These are phyloP conservation scores for Morpho deidamia DNA, from an alignment of 2,888 invertebrate species.

Conservation along the genomic window DNA sequence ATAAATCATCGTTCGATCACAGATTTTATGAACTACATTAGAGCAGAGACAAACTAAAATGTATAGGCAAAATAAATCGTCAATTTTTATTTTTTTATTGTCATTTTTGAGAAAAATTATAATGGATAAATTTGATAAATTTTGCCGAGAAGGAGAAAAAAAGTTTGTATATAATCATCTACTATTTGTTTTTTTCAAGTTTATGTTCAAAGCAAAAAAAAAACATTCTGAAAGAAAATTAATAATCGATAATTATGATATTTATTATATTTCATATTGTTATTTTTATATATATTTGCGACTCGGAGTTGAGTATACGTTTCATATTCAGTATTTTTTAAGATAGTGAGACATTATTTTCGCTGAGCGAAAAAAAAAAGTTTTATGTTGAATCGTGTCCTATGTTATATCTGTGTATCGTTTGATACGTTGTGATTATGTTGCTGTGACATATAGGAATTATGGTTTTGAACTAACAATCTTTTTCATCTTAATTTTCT, in stretches of 20 bases:
- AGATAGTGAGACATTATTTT: slow-evolving; percentile 54
- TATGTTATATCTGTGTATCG: slow-evolving; percentile 48
- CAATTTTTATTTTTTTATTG: too few species aligned
- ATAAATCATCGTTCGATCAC: too few species aligned
- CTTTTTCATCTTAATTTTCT: slow-evolving; percentile 29
- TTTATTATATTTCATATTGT: not conserved
- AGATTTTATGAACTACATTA: too few species aligned
- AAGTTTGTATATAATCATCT: too few species aligned
- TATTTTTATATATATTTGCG: not conserved
- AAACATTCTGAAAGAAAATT: not conserved
- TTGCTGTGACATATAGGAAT: slow-evolving; percentile 63
- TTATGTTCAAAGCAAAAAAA: not conserved
- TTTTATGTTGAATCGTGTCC: slow-evolving; percentile 34
- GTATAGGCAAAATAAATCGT: too few species aligned
- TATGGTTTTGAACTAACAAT: slow-evolving; percentile 30
- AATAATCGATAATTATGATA: too few species aligned
- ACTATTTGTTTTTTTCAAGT: too few species aligned
- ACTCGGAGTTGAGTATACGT: slow-evolving; percentile 26
- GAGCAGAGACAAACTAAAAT: too few species aligned
- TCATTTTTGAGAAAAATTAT: too few species aligned
- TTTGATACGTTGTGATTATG: slow-evolving; percentile 67
- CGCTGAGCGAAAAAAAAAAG: slow-evolving; percentile 57
- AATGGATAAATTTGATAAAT: too few species aligned
- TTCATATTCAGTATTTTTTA: slow-evolving; percentile 37
- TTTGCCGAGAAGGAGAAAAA: too few species aligned